These are phyloP conservation scores for Urophycis tenuis DNA, from an alignment of 2,797 vertebrate genomes.

Conservation along the genomic window DNA sequence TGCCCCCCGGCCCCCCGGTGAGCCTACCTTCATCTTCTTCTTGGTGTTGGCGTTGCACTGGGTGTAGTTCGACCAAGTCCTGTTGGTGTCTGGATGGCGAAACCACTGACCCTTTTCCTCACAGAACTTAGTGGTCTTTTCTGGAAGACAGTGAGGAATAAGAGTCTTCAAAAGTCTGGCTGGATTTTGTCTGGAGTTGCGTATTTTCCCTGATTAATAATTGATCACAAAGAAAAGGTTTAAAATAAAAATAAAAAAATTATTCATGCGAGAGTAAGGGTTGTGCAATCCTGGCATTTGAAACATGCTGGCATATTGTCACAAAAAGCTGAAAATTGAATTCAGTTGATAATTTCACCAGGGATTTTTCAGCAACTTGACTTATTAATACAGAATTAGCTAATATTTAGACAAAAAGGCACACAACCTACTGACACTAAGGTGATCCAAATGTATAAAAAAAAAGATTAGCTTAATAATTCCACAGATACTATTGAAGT, in stretches of 20 bases:
- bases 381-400: not conserved
- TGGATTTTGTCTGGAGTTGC: not conserved
- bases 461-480: not conserved
- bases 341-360: not conserved
- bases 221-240: conserved; percentile 11
- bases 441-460: not conserved
- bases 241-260: not conserved
- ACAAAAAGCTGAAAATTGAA: not conserved
- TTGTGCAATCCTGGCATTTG: not conserved
- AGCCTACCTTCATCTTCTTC: conserved; percentile 83
- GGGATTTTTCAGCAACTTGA: not conserved
- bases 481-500: not conserved
- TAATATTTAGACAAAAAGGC: not conserved
- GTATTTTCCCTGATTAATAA: conserved; percentile 8
- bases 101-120: conserved; percentile 90
- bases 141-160: conserved; percentile 57
- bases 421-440: too few species aligned
- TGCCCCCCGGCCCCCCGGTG: not conserved
- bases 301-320: not conserved
- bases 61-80: conserved; percentile 96
- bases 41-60: conserved; percentile 86
- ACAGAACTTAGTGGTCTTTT: conserved; percentile 88
- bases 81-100: conserved; percentile 88
- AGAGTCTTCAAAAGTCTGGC: not conserved
- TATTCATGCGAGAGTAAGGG: not conserved